Evolutionary conservation across 2,113 vertebrate species (phyloP).

Genomic region (Petrocephalus microphthalmus): DNA sequence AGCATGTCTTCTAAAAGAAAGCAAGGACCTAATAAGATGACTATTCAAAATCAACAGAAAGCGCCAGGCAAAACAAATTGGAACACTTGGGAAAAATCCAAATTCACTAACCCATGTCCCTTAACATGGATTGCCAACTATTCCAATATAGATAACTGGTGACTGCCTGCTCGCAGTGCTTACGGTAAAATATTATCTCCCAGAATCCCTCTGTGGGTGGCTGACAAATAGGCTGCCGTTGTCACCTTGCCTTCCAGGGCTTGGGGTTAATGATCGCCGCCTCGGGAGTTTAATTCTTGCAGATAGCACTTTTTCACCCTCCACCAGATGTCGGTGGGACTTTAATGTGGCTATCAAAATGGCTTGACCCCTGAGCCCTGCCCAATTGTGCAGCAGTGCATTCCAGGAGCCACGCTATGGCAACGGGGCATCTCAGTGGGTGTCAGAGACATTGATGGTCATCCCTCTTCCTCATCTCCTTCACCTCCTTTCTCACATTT

Average conservation of each 20-base stretch:
- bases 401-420: constrained; percentile 80
- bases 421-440: constrained; percentile 71
- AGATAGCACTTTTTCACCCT: constrained; percentile 82
- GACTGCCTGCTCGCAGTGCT: constrained; percentile 79
- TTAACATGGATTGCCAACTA: constrained; percentile 60
- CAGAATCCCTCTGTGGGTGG: constrained; percentile 61
- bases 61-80: constrained; percentile 31
- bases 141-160: constrained; percentile 61
- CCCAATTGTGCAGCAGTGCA: constrained; percentile 76
- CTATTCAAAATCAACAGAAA: constrained; percentile 11
- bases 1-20: background rate
- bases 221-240: constrained; percentile 92
- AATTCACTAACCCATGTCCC: constrained; percentile 52
- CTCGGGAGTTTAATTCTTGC: constrained; percentile 85
- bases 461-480: constrained; percentile 47
- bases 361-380: constrained; percentile 79
- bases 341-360: constrained; percentile 99
- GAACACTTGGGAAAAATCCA: constrained; percentile 5
- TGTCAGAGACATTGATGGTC: constrained; percentile 40
- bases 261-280: constrained; percentile 91
- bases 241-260: constrained; percentile 77
- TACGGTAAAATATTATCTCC: constrained; percentile 83
- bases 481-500: constrained; percentile 37
- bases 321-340: constrained; percentile 94
- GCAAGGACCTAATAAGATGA: background rate